Percentiles rank a stretch among this genome's conserved stretches.
These are phyloP conservation scores for Papilio protenor DNA, from an alignment of 2,888 invertebrate species.

Conservation along the genomic window DNA sequence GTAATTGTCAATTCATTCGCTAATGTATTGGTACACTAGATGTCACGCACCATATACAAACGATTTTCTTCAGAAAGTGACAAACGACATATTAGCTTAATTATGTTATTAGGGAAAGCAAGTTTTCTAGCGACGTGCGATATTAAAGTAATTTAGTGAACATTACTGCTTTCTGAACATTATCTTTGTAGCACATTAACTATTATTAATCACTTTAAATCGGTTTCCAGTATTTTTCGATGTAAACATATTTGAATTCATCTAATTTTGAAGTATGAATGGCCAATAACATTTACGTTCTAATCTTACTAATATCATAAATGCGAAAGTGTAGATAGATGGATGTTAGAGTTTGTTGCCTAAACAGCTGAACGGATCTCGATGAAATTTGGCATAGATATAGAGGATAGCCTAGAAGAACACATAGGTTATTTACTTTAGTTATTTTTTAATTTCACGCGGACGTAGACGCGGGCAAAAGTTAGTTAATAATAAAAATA, in stretches of 20 bases:
- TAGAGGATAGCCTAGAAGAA: too few species aligned
- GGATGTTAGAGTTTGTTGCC: too few species aligned
- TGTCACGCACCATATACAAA: slow-evolving; percentile 22
- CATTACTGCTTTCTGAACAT: not conserved
- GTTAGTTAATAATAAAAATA: too few species aligned
- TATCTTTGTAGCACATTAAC: not conserved
- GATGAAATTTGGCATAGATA: too few species aligned
- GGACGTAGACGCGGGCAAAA: too few species aligned
- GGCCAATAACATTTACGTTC: too few species aligned
- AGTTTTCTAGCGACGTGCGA: slow-evolving; percentile 15
- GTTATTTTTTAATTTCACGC: too few species aligned
- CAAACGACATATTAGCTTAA: slow-evolving; percentile 1
- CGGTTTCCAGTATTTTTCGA: not conserved
- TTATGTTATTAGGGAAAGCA: slow-evolving; percentile 18
- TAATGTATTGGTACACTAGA: slow-evolving; percentile 8
- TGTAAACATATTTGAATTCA: not conserved
- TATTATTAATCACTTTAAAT: not conserved
- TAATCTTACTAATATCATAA: too few species aligned
- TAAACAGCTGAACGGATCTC: too few species aligned
- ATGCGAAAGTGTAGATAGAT: too few species aligned
- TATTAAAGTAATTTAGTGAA: not conserved
- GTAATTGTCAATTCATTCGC: not conserved
- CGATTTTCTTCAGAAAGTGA: slow-evolving; percentile 24
- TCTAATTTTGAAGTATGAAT: too few species aligned
- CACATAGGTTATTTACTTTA: too few species aligned